These are phyloP conservation scores for Orchestes rusci DNA, from an alignment of 2,888 invertebrate genomes.

Conservation along the genomic window DNA sequence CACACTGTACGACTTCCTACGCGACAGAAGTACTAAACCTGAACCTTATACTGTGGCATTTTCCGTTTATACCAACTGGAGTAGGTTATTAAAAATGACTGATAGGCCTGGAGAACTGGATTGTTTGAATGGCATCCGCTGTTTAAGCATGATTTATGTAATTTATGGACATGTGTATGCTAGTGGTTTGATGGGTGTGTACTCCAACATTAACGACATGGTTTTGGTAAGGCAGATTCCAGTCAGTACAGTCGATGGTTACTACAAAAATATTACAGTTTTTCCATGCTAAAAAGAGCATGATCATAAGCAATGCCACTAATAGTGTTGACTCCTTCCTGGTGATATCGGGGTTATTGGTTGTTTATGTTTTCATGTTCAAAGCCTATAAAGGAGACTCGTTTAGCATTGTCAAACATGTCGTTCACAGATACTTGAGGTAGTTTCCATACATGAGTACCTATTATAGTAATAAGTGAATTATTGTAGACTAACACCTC, in stretches of 20 bases:
- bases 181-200: not conserved
- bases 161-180: conserved; percentile 5
- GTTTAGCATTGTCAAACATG: conserved; percentile 23
- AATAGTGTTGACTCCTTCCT: conserved; percentile 28
- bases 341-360: conserved; percentile 20
- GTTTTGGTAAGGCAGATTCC: too few relatives aligned
- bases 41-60: conserved; percentile 4
- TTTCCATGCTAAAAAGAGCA: conserved; percentile 8
- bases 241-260: not conserved
- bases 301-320: conserved; percentile 22
- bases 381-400: conserved; percentile 14
- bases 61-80: conserved; percentile 8
- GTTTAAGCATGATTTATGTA: conserved; percentile 12
- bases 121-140: conserved; percentile 7
- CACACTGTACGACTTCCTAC: conserved; percentile 5
- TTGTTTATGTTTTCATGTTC: conserved; percentile 25
- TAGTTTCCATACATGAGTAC: conserved; percentile 13
- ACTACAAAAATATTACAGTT: not conserved
- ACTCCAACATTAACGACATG: too few relatives aligned
- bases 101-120: conserved; percentile 8
- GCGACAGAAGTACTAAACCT: too few relatives aligned
- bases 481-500: conserved; percentile 44
- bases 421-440: conserved; percentile 25
- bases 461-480: too few relatives aligned
- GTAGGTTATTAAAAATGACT: conserved; percentile 3